These are phyloP conservation scores for Brotula barbata DNA, from an alignment of 2,797 vertebrate genomes.

Conservation along the genomic window DNA sequence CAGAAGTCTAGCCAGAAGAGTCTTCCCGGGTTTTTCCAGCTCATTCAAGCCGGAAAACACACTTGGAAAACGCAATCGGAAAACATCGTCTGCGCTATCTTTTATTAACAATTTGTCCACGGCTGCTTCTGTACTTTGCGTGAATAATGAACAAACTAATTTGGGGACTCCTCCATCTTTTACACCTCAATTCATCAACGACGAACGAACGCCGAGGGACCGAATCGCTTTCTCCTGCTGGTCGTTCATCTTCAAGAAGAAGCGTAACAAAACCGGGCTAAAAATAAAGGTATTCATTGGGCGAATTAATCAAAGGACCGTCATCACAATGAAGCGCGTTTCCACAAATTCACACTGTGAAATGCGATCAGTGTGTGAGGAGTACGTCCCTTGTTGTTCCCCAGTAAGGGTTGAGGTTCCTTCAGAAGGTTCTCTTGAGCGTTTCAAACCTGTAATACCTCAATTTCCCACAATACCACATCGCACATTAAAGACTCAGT, in stretches of 20 bases:
- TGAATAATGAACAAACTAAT: slow-evolving; percentile 57
- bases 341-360: slow-evolving; percentile 37
- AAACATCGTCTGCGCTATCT: background rate
- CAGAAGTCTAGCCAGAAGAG: background rate
- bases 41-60: slow-evolving; percentile 24
- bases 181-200: slow-evolving; percentile 56
- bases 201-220: slow-evolving; percentile 57
- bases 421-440: background rate
- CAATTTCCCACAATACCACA: background rate
- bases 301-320: slow-evolving; percentile 67
- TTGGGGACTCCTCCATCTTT: slow-evolving; percentile 51
- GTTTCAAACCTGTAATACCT: background rate
- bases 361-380: background rate
- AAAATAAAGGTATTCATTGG: slow-evolving; percentile 70
- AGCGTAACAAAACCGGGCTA: slow-evolving; percentile 65
- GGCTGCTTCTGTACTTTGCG: slow-evolving; percentile 40
- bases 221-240: slow-evolving; percentile 50
- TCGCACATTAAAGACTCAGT: too few species aligned
- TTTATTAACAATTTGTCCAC: slow-evolving; percentile 25
- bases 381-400: background rate
- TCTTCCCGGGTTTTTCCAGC: background rate
- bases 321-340: slow-evolving; percentile 45
- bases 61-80: background rate
- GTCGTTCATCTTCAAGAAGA: slow-evolving; percentile 66
- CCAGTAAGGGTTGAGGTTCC: background rate